Conservation (phyloP, 2,888 invertebrate genomes). For the Cosmopolites sordidus region DNA sequence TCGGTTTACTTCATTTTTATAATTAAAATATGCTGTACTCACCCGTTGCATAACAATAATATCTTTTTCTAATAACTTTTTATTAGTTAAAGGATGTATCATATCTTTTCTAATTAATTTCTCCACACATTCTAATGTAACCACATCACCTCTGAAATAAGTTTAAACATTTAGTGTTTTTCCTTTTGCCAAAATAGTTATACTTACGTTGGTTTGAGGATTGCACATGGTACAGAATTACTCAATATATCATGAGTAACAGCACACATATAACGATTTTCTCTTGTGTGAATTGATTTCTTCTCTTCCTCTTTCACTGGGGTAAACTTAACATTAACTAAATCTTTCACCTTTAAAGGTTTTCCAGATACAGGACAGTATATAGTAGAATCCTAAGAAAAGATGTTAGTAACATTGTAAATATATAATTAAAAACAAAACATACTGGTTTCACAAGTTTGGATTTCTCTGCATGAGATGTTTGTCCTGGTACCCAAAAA, state of each 20-base stretch:
- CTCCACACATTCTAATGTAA: slow-evolving; percentile 94
- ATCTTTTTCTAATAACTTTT: slow-evolving; percentile 81
- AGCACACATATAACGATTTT: slow-evolving; percentile 95
- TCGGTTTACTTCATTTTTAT: slow-evolving; percentile 12
- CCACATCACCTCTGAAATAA: slow-evolving; percentile 77
- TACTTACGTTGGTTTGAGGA: slow-evolving; percentile 80
- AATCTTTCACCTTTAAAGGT: slow-evolving; percentile 84
- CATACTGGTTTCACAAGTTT: slow-evolving; percentile 71
- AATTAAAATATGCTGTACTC: slow-evolving; percentile 35
- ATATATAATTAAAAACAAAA: slow-evolving; percentile 1
- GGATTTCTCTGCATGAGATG: slow-evolving; percentile 71
- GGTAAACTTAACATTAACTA: slow-evolving; percentile 91
- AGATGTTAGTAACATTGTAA: slow-evolving; percentile 25
- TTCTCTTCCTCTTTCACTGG: slow-evolving; percentile 83
- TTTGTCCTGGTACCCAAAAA: slow-evolving; percentile 94
- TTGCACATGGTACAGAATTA: slow-evolving; percentile 91
- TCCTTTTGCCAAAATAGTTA: not conserved
- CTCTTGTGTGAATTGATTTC: slow-evolving; percentile 80
- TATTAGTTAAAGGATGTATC: slow-evolving; percentile 88
- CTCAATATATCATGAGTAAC: slow-evolving; percentile 93
- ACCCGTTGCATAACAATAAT: slow-evolving; percentile 88
- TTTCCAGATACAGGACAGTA: slow-evolving; percentile 82
- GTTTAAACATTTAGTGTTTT: not conserved
- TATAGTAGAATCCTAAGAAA: slow-evolving; percentile 64
- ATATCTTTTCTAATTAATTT: slow-evolving; percentile 95